Conservation (phyloP, 2,888 invertebrate species). For the Abrostola tripartita region DNA sequence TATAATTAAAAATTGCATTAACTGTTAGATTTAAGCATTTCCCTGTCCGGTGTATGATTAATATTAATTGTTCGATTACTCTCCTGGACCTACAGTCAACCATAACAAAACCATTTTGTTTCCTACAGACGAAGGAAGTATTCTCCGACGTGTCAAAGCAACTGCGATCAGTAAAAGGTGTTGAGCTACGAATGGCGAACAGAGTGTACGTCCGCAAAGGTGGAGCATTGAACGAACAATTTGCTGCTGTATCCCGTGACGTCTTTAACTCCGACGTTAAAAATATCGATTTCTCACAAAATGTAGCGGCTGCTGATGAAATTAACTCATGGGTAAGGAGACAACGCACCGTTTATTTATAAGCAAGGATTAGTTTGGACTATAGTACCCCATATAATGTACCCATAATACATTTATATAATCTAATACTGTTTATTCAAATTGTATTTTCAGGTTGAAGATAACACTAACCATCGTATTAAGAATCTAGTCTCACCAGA, state of each 20-base stretch:
- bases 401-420: neutral
- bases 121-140: slow-evolving; percentile 70
- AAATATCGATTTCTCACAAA: slow-evolving; percentile 88
- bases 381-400: no score
- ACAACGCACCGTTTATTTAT: no score
- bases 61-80: no score
- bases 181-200: slow-evolving; percentile 90
- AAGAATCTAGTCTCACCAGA: slow-evolving; percentile 88
- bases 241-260: slow-evolving; percentile 84
- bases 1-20: no score
- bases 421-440: slow-evolving; percentile 23
- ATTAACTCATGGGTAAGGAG: slow-evolving; percentile 93
- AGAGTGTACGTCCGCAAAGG: slow-evolving; percentile 89
- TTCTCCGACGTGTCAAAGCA: slow-evolving; percentile 62
- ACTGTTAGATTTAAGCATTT: no score
- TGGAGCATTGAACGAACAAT: slow-evolving; percentile 85
- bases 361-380: no score
- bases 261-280: slow-evolving; percentile 90
- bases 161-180: slow-evolving; percentile 74
- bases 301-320: slow-evolving; percentile 75
- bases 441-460: slow-evolving; percentile 71
- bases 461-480: slow-evolving; percentile 78
- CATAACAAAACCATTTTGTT: slow-evolving; percentile 5
- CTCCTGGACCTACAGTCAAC: no score
- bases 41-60: no score